A percentile compares a stretch with the other conserved stretches of the same genome.
Conservation (phyloP, 1,140 invertebrate genomes). For the Drosophila gunungcola region DNA sequence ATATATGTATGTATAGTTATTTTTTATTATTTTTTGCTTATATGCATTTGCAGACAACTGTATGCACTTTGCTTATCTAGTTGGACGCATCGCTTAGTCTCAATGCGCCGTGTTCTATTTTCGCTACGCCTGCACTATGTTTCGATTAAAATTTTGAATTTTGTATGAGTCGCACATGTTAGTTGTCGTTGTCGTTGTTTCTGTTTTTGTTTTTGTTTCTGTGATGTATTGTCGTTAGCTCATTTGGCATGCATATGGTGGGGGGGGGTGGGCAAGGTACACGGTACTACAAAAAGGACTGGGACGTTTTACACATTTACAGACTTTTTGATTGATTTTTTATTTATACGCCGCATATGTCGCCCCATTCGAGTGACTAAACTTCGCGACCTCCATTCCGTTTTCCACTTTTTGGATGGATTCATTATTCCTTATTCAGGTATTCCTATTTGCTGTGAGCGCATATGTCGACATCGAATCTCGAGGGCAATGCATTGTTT, state of each 20-base stretch:
- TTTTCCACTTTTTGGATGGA: slow-evolving; percentile 8
- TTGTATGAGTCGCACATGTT: slow-evolving; percentile 68
- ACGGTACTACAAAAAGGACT: neutral
- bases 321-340: slow-evolving; percentile 77
- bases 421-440: slow-evolving; percentile 21
- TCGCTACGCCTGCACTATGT: slow-evolving; percentile 65
- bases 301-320: slow-evolving; percentile 36
- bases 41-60: slow-evolving; percentile 24
- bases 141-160: slow-evolving; percentile 81
- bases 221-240: slow-evolving; percentile 35
- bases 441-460: slow-evolving; percentile 17
- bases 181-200: slow-evolving; percentile 20
- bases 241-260: slow-evolving; percentile 60
- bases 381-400: slow-evolving; percentile 3
- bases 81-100: slow-evolving; percentile 50
- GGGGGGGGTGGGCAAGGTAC: neutral
- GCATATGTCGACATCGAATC: slow-evolving; percentile 65
- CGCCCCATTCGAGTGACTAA: slow-evolving; percentile 45
- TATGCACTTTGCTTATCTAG: slow-evolving; percentile 45
- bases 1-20: neutral
- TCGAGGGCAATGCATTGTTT: slow-evolving; percentile 72
- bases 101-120: slow-evolving; percentile 63
- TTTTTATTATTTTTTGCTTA: neutral
- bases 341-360: slow-evolving; percentile 75
- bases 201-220: slow-evolving; percentile 10